Evolutionary conservation across 1,140 invertebrate genomes (phyloP).

Genomic region (Drosophila biarmipes): DNA sequence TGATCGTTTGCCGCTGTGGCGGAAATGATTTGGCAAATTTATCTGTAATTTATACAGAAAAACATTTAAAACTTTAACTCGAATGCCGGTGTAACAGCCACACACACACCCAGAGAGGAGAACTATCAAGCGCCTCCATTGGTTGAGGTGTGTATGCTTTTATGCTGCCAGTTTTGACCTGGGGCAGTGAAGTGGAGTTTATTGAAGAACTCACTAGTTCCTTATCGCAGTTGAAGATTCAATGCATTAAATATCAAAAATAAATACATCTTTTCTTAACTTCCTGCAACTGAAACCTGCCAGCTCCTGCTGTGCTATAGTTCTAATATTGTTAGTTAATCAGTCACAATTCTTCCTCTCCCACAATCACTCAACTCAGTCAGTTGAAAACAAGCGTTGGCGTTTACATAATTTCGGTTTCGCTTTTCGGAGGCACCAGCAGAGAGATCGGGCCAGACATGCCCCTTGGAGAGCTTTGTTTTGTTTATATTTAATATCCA

Average conservation of each 20-base stretch:
- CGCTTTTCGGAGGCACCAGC: slow-evolving; percentile 13
- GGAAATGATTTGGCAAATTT: slow-evolving; percentile 49
- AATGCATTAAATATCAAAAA: too few relatives aligned
- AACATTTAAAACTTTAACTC: slow-evolving; percentile 35
- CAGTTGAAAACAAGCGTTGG: slow-evolving; percentile 5
- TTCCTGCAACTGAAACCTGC: too few relatives aligned
- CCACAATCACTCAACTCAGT: slow-evolving; percentile 15
- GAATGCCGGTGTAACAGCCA: slow-evolving; percentile 14
- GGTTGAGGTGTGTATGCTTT: not conserved
- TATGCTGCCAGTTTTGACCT: not conserved
- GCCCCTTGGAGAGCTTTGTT: slow-evolving; percentile 24
- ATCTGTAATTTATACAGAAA: slow-evolving; percentile 21
- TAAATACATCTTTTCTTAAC: too few relatives aligned
- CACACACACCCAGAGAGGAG: not conserved
- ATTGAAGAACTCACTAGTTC: too few relatives aligned
- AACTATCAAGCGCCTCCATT: not conserved
- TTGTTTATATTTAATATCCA: slow-evolving; percentile 75
- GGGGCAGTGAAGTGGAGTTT: too few relatives aligned
- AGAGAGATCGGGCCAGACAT: not conserved
- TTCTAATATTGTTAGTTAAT: slow-evolving; percentile 10
- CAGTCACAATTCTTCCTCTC: not conserved
- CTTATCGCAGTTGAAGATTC: too few relatives aligned
- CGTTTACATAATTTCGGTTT: slow-evolving; percentile 31
- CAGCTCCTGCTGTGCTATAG: not conserved
- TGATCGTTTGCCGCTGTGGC: slow-evolving; percentile 39